phyloP scores from a whole-genome alignment of 2,888 invertebrate species.

The Rhodophaea formosa region DNA sequence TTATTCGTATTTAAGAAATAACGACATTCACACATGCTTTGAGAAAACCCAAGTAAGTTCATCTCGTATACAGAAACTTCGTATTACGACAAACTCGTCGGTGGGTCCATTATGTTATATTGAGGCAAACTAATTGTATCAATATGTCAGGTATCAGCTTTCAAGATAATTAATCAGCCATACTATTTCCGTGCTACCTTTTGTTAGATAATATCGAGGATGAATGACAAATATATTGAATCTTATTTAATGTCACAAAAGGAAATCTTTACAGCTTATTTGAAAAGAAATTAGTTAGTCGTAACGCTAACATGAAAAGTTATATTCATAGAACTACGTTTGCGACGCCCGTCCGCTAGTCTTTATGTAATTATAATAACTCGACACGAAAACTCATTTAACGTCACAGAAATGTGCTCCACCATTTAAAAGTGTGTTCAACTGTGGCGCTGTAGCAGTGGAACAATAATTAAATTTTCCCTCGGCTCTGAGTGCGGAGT shows the following conservation, averaged over 20 bases:
- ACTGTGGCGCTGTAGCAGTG: slow-evolving; percentile 59
- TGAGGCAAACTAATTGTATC: not conserved
- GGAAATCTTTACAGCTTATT: too few species aligned
- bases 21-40: not conserved
- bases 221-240: not conserved
- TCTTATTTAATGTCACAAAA: not conserved
- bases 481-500: slow-evolving; percentile 62
- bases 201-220: not conserved
- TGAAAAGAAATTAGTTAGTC: not conserved
- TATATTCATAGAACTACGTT: slow-evolving; percentile 16
- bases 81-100: not conserved
- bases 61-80: not conserved
- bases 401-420: slow-evolving; percentile 64
- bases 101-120: not conserved
- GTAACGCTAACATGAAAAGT: not conserved
- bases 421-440: slow-evolving; percentile 71
- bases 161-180: not conserved
- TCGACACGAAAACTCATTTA: slow-evolving; percentile 64
- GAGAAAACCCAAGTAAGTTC: not conserved
- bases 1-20: not conserved
- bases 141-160: slow-evolving; percentile 8
- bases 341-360: slow-evolving; percentile 32
- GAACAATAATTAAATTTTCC: slow-evolving; percentile 77
- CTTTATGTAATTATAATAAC: slow-evolving; percentile 59
- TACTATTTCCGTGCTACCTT: not conserved